Base-by-base conservation (phyloP, 1,140 invertebrate species). In the Theocolax elegans region DNA sequence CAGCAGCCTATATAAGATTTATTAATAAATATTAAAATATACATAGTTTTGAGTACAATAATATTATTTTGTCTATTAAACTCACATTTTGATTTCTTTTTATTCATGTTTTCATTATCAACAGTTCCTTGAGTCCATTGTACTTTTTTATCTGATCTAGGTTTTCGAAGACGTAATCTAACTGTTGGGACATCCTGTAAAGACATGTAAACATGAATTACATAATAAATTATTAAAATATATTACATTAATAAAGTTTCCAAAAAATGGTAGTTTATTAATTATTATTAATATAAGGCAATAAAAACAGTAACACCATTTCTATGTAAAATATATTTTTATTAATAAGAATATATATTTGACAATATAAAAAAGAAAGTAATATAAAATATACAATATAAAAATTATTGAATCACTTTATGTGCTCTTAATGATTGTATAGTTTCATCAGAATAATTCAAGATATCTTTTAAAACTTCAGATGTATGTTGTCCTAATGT, bases 41-140 rank as follows among this genome's bases (percentile, higher is more conserved):
- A 38, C 21, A 53, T 62, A 70, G 13, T 23, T 25, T 9, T 46
- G 59, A 58, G 42, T 64, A 38, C 8, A 48, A 38, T 49, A 44
- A 44, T 15, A 6, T 44, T 15, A 51, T 21, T 38, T 51, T 46
- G 29, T 1, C n/a, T n/a, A n/a, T n/a, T n/a, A n/a, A n/a, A n/a
- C 89, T 90, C 88, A 96, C 95, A 97, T 89, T 97, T 97, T 59
- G 95, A 97, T 85, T 97, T 97, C 84, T 95, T 96, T 83, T 93
- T 95, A 78, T 94, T 94, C 90, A 97, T 90, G 80, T 95, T 84
- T 86, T 97, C 95, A 87, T 97, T 97, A 81, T 97, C 95, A 17
- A 97, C 92, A 1, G 95, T 96, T 72, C 92, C 94, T 64, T 91
- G 90, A 27, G 91, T 92, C 93, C 95, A 97, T 74, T 92, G 90